phyloP scores from a whole-genome alignment of 2,797 vertebrate genomes.

The Scleropages formosus region DNA sequence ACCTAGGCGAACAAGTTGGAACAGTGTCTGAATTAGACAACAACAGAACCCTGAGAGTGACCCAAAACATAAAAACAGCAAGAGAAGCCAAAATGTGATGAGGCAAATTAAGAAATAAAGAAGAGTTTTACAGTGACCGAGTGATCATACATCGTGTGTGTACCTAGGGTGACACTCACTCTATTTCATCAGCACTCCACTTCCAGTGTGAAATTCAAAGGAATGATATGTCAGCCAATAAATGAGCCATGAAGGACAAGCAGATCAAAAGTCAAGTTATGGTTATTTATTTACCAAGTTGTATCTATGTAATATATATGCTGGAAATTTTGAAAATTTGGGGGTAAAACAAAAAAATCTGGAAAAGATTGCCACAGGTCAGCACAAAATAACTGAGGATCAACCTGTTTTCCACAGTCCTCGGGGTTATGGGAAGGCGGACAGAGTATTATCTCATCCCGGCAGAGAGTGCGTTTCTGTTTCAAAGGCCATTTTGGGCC shows the following conservation, averaged over 20 bases:
- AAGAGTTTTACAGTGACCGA: background rate
- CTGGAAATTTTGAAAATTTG: background rate
- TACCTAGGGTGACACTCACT: background rate
- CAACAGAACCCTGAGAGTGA: background rate
- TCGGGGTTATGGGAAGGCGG: background rate
- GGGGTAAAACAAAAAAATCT: background rate
- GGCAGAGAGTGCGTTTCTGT: too few species aligned
- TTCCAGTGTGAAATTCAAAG: background rate
- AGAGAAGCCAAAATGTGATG: background rate
- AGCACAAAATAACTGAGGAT: too few species aligned
- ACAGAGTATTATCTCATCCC: background rate
- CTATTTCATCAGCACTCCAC: background rate
- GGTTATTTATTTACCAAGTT: too few species aligned
- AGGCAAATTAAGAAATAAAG: background rate
- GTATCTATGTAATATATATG: too few species aligned
- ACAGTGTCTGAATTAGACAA: slow-evolving; percentile 4
- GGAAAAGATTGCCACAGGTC: too few species aligned
- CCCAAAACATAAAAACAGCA: background rate
- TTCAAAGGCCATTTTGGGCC: background rate
- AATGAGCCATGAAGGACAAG: too few species aligned
- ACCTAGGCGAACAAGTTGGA: background rate
- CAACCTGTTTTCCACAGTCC: too few species aligned
- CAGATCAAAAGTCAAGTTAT: too few species aligned
- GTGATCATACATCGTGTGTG: too few species aligned
- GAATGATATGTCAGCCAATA: too few species aligned